Base-by-base conservation (phyloP, 2,797 vertebrate genomes). In the Darevskia mixta region DNA sequence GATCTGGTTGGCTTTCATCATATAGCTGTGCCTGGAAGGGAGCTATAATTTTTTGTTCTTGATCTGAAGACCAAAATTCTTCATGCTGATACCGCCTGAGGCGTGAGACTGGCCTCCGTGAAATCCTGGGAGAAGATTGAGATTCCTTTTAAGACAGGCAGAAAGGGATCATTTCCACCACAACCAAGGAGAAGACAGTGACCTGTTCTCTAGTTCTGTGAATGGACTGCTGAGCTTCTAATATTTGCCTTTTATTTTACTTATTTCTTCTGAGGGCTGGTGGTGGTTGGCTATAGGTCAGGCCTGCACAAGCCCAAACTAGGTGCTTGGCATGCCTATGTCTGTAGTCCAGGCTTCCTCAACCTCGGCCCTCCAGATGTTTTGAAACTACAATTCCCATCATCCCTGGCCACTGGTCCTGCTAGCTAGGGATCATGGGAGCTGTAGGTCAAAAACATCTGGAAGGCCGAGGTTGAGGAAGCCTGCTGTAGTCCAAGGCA, bases 61-160 rank as follows among this genome's bases (percentile, higher is more conserved):
- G 76, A 88, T 93, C 90, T 92, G 86, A 92, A 92, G 88, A 88
- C 82, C 88, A 89, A 69, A 88, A 91, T 92, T 94, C 85, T 92
- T 87, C 88, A 91, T 90, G 87, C 90, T 86, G 58, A 85, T 90
- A 75, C 86, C 75, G 82, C 69, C 75, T 79, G 86, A 86, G 78
- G 91, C 84, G 77, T 72, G 66, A 20, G 86, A 0, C 45, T 85
- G 66, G 29, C 71, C 78, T 85, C 55, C 23, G 55, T 88, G 49
- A 58, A 85, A 80, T 79, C 67, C 41, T 80, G 76, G 20, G 4
- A 79, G 45, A 81, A 83, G 77, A 29, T 0, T 77, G 61, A 90
- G 79, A 11, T 86, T 83, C 41, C 67, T 90, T 87, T 79, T 66
- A 45, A 86, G 6, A 27, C 13, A 86, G 6, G 18, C 13, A 66